Base-by-base conservation (phyloP, 2,888 invertebrate genomes). In the Ochlodes sylvanus region DNA sequence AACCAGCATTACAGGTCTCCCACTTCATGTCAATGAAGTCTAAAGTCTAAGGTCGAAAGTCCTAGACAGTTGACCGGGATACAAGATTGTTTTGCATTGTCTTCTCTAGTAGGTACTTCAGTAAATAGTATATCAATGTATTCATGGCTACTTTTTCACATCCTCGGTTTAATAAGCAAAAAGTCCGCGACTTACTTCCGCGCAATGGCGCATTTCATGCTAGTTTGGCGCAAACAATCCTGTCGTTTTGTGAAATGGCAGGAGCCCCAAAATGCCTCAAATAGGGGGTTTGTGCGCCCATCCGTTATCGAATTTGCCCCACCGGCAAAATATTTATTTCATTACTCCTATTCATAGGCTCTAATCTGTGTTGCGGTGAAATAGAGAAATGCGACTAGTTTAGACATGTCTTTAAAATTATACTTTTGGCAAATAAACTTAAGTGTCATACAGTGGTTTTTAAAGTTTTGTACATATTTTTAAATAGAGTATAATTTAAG, bases 311-410 rank as follows among this genome's bases (percentile, higher is more conserved):
- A 86, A 86, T 88, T 86, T 88, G 89, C 88, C 86, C 89, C 85
- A 89, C 90, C 92, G 92, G 88, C 92, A 87, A 92, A 93, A 93
- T 92, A 90, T 93, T 93, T 93, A 92, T 93, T 93, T 92, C 92
- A 93, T 93, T 93, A 93, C 90, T 89, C 87, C 91, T 88, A 92
- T 93, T 93, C 92, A 92, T 91, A 80, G 85, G 80, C 82, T 83
- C 82, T 92, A 92, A 93, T 91, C 92, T 90, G 86, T 83, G 91
- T 84, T 79, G 79, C 85, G 62, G 60, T 60, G 65, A 72, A 71
- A 41, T 60, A 62, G 17, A 15, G 15, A 10, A 15, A 4, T 21
- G 0, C 19, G 47, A 38, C 56, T 80, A 82, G 12, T 73, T 79
- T 50, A 32, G 63, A 67, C 68, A 4, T 12, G n/a, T 17, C 4